Evolutionary conservation across 1,140 invertebrate species (phyloP).

Genomic region (Coptotermes formosanus): DNA sequence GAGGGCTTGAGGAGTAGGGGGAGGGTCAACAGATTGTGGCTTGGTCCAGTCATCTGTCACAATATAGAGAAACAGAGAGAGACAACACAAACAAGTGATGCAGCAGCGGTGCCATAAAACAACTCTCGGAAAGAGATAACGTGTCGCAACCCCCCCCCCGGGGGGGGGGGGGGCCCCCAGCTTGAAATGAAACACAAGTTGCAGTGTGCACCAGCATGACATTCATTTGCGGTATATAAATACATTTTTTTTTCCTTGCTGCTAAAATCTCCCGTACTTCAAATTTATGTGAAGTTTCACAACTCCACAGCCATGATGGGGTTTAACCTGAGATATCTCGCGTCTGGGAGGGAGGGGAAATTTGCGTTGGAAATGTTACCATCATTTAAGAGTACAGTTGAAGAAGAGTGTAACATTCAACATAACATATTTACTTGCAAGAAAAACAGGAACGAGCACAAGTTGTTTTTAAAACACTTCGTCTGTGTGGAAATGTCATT

Average conservation of each 20-base stretch:
- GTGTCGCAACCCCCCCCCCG: too few species aligned
- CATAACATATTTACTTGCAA: too few species aligned
- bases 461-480: too few species aligned
- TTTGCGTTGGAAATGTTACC: too few species aligned
- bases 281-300: neutral
- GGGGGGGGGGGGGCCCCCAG: too few species aligned
- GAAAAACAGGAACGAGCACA: too few species aligned
- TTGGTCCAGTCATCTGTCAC: neutral
- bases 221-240: neutral
- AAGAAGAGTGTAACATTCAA: too few species aligned
- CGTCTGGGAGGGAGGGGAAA: too few species aligned
- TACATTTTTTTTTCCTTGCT: neutral
- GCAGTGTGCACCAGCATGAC: neutral
- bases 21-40: neutral
- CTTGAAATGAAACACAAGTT: neutral
- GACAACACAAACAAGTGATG: neutral
- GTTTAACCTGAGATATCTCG: too few species aligned
- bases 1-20: neutral
- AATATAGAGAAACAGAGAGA: neutral
- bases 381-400: too few species aligned
- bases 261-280: neutral
- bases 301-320: too few species aligned
- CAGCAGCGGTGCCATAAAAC: neutral
- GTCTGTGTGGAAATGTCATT: too few species aligned
- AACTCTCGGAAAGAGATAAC: neutral